Evolutionary conservation across 2,888 invertebrate species (phyloP).

Genomic region (Onchidella celtica): DNA sequence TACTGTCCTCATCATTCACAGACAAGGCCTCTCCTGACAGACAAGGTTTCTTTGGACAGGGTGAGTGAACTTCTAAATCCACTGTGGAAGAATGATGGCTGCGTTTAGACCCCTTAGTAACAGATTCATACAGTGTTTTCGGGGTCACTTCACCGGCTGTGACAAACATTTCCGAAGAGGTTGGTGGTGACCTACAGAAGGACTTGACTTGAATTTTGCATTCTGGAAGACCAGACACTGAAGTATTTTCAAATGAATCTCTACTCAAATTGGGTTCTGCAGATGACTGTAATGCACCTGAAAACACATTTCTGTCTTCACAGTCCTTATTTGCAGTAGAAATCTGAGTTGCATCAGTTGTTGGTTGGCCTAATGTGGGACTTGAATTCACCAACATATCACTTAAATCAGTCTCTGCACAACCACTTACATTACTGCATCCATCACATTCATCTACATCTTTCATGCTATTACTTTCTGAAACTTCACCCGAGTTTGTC

Average conservation of each 20-base stretch:
- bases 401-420: neutral
- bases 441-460: neutral
- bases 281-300: neutral
- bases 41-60: conserved; percentile 5
- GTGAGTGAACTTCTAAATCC: neutral
- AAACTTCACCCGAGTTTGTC: neutral
- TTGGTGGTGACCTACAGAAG: neutral
- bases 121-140: neutral
- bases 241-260: neutral
- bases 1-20: conserved; percentile 32
- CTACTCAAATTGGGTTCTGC: neutral
- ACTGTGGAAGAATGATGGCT: neutral
- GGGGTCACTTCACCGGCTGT: neutral
- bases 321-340: neutral
- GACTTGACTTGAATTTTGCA: neutral
- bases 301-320: neutral
- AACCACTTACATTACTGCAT: neutral
- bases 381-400: neutral
- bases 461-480: neutral
- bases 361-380: neutral
- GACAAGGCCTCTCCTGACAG: neutral
- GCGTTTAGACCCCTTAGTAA: conserved; percentile 7
- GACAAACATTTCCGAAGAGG: neutral
- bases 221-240: neutral
- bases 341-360: neutral